Percentiles rank a stretch among this genome's conserved stretches.
Conservation (phyloP, 2,888 invertebrate genomes). For the Megamerina dolium region DNA sequence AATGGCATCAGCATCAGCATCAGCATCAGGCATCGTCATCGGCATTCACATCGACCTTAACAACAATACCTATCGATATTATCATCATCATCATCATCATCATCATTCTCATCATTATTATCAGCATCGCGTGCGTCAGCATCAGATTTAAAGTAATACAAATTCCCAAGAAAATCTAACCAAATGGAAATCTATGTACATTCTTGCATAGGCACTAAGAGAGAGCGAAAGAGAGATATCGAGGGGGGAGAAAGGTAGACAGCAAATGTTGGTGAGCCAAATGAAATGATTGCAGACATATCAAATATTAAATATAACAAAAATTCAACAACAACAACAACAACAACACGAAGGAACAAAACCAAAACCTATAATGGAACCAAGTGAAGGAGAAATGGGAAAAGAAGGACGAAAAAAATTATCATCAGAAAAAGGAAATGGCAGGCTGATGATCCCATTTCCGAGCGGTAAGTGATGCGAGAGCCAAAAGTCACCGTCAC, state of each 20-base stretch:
- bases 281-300: slow-evolving; percentile 15
- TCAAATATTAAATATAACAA: slow-evolving; percentile 13
- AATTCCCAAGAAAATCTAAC: slow-evolving; percentile 13
- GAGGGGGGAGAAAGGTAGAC: no score
- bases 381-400: not conserved
- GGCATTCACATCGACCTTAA: not conserved
- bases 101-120: not conserved
- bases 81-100: not conserved
- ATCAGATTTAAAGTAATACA: slow-evolving; percentile 34
- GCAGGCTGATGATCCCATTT: slow-evolving; percentile 46
- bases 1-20: not conserved
- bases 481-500: slow-evolving; percentile 31
- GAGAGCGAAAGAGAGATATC: no score
- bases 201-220: no score
- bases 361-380: not conserved
- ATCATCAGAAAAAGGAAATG: slow-evolving; percentile 27
- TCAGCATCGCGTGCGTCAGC: not conserved
- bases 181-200: no score
- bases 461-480: slow-evolving; percentile 44
- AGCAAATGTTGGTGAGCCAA: no score
- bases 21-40: not conserved
- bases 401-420: not conserved
- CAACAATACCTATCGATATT: not conserved
- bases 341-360: not conserved
- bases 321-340: not conserved